Evolutionary conservation across 2,888 invertebrate species (phyloP).

Genomic region (Formica aserva): DNA sequence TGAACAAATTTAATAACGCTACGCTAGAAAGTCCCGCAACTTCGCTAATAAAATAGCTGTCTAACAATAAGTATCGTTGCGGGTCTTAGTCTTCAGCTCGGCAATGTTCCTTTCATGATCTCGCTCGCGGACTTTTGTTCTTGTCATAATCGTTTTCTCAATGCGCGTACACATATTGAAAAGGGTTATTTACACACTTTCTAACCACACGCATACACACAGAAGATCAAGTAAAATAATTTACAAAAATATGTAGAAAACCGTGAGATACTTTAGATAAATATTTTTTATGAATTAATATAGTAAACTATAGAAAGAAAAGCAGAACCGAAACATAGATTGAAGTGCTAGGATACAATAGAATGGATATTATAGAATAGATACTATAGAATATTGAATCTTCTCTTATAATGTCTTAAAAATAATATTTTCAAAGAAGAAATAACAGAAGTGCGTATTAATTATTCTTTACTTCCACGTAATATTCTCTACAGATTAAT

Average conservation of each 20-base stretch:
- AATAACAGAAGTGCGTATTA: background rate
- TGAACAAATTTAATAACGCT: constrained; percentile 72
- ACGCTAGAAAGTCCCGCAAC: constrained; percentile 52
- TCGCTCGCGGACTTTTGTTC: background rate
- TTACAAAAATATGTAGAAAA: background rate
- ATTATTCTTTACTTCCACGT: background rate
- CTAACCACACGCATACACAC: background rate
- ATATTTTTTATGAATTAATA: background rate
- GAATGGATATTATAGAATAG: background rate
- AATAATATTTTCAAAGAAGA: background rate
- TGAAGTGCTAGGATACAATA: background rate
- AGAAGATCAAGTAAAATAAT: background rate
- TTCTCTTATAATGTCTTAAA: background rate
- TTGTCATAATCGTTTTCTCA: background rate
- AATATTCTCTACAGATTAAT: background rate
- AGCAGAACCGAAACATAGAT: background rate
- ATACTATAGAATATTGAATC: background rate
- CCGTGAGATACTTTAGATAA: background rate
- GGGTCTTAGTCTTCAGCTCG: constrained; percentile 50
- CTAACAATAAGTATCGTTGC: constrained; percentile 56
- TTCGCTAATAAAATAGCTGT: constrained; percentile 63
- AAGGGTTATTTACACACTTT: background rate
- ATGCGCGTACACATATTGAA: background rate
- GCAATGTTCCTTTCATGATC: constrained; percentile 42
- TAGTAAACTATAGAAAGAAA: too few relatives aligned